phyloP scores from a whole-genome alignment of 2,113 vertebrate species.

The Osmerus mordax region DNA sequence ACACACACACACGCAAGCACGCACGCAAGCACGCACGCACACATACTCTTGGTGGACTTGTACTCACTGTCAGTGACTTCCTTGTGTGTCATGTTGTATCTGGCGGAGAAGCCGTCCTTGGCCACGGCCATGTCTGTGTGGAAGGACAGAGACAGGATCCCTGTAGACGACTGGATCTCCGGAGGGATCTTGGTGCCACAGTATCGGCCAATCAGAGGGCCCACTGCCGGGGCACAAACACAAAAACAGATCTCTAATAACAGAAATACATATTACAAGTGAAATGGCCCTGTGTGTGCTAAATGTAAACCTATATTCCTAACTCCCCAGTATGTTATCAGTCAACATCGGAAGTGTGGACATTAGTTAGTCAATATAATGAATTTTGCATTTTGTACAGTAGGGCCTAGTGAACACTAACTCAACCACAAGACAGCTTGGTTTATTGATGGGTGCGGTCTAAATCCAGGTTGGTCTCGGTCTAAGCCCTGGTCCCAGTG shows the following conservation, averaged over 20 bases:
- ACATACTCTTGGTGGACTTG: neutral
- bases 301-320: neutral
- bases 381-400: too few species aligned
- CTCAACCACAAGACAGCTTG: neutral
- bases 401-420: too few species aligned
- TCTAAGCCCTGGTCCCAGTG: neutral
- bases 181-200: constrained; percentile 91
- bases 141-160: constrained; percentile 91
- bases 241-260: neutral
- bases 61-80: constrained; percentile 91
- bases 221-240: constrained; percentile 71
- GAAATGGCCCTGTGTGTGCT: too few species aligned
- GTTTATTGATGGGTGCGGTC: neutral
- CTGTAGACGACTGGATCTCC: constrained; percentile 89
- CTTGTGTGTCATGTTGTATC: constrained; percentile 90
- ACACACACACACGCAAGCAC: neutral
- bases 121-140: constrained; percentile 98
- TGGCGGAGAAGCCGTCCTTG: constrained; percentile 94
- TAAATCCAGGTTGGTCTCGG: neutral
- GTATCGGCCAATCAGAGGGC: constrained; percentile 94
- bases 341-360: too few species aligned
- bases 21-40: neutral
- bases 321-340: neutral
- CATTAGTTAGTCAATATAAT: too few species aligned
- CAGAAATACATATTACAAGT: neutral